These are phyloP conservation scores for Poicephalus meyeri DNA, from an alignment of 2,113 vertebrate species.

Conservation along the genomic window DNA sequence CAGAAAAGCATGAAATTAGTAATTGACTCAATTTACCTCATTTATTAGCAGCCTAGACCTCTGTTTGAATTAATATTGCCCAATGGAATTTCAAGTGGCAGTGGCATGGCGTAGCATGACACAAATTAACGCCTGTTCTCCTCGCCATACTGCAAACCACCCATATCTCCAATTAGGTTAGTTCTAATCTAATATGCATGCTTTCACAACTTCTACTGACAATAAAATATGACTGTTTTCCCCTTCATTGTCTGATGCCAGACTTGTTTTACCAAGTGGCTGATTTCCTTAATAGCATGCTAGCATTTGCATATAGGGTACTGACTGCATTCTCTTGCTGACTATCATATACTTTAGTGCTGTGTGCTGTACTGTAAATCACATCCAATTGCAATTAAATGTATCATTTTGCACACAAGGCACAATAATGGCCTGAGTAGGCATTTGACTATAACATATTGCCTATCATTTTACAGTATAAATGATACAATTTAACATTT, in stretches of 20 bases:
- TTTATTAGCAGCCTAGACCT: slow-evolving; percentile 91
- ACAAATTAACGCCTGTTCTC: slow-evolving; percentile 70
- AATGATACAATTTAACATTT: neutral
- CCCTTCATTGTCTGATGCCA: neutral
- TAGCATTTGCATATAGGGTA: neutral
- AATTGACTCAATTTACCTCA: slow-evolving; percentile 92
- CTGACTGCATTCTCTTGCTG: neutral
- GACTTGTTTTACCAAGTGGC: slow-evolving; percentile 40
- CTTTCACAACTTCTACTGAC: slow-evolving; percentile 58
- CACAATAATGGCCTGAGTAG: neutral
- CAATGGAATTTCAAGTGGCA: slow-evolving; percentile 83
- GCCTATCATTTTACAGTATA: neutral
- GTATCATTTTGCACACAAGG: neutral
- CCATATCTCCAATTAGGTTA: slow-evolving; percentile 62
- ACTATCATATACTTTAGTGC: neutral
- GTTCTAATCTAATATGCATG: slow-evolving; percentile 72
- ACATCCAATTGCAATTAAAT: neutral
- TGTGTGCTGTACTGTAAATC: neutral
- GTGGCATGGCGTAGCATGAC: slow-evolving; percentile 70
- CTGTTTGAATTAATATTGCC: slow-evolving; percentile 84
- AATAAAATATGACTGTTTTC: slow-evolving; percentile 52
- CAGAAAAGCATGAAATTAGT: slow-evolving; percentile 82
- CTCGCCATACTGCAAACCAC: slow-evolving; percentile 47
- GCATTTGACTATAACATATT: neutral
- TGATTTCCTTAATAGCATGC: slow-evolving; percentile 30